Conservation (phyloP, 1,140 invertebrate genomes). For the Cephus cinctus region DNA sequence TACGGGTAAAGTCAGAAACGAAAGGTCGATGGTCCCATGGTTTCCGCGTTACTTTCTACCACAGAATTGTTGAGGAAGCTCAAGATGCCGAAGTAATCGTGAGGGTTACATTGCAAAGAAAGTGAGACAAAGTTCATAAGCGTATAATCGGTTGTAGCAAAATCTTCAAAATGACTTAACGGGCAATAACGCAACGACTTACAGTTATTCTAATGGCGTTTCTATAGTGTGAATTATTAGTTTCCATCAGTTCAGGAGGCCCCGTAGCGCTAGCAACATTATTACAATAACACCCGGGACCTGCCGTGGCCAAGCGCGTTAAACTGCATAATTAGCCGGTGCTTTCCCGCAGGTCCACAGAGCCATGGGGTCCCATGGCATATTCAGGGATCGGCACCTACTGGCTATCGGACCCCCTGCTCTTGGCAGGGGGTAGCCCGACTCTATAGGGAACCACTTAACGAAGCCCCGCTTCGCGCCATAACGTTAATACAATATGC, state of each 20-base stretch:
- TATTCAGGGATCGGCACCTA: constrained; percentile 8
- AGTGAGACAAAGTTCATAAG: too few species aligned
- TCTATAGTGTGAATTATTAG: constrained; percentile 4
- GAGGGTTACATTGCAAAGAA: too few species aligned
- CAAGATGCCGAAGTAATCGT: too few species aligned
- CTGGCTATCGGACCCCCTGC: constrained; percentile 3
- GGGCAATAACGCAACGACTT: too few species aligned
- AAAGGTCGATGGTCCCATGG: too few species aligned
- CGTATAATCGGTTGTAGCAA: too few species aligned
- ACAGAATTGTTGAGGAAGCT: too few species aligned
- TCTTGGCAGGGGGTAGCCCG: constrained; percentile 21
- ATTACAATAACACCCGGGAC: constrained; percentile 19
- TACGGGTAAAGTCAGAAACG: too few species aligned
- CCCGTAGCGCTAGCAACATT: constrained; percentile 11
- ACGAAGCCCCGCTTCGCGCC: constrained; percentile 6
- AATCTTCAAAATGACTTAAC: too few species aligned
- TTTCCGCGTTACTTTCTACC: too few species aligned
- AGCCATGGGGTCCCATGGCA: constrained; percentile 6
- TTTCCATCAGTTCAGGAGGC: background rate
- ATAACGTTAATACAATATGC: constrained; percentile 14
- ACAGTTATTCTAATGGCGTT: too few species aligned
- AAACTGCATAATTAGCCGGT: constrained; percentile 14
- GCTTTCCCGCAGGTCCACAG: constrained; percentile 3
- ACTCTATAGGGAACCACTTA: constrained; percentile 24
- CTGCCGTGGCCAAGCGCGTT: constrained; percentile 11